These are phyloP conservation scores for Torymus tubicola DNA, from an alignment of 2,888 invertebrate genomes.

Conservation along the genomic window DNA sequence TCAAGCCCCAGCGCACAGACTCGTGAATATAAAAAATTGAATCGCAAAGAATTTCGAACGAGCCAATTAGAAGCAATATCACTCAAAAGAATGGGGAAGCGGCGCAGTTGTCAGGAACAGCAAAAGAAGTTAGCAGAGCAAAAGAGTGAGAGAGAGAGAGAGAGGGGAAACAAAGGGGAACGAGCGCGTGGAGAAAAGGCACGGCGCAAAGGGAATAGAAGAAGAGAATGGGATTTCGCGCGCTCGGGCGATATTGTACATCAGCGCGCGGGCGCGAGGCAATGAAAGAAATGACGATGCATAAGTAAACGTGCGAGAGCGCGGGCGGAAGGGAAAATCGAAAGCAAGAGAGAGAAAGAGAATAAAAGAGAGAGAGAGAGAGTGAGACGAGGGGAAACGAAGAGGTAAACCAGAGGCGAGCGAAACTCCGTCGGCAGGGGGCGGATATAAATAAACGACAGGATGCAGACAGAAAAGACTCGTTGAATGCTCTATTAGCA, in stretches of 20 bases:
- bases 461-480: conserved; percentile 54
- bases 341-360: conserved; percentile 11
- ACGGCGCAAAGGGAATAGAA: background rate
- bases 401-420: conserved; percentile 44
- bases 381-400: conserved; percentile 19
- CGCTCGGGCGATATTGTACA: too few relatives aligned
- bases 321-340: background rate
- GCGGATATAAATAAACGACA: conserved; percentile 53
- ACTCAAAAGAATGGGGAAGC: background rate
- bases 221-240: background rate
- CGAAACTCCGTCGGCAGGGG: conserved; percentile 42
- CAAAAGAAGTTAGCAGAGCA: background rate
- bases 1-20: too few relatives aligned
- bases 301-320: conserved; percentile 8
- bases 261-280: background rate
- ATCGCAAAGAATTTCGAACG: background rate
- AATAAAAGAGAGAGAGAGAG: conserved; percentile 7
- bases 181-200: too few relatives aligned
- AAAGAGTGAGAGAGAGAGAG: too few relatives aligned
- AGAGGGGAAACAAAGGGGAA: too few relatives aligned
- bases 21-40: too few relatives aligned
- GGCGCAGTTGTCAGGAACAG: background rate
- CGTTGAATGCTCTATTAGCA: conserved; percentile 48
- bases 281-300: conserved; percentile 34
- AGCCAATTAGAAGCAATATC: conserved; percentile 8